Percentiles rank a stretch among this genome's conserved stretches.
These are phyloP conservation scores for Diadema setosum DNA, from an alignment of 35 echinoderm and acorn worm genomes.

Conservation along the genomic window DNA sequence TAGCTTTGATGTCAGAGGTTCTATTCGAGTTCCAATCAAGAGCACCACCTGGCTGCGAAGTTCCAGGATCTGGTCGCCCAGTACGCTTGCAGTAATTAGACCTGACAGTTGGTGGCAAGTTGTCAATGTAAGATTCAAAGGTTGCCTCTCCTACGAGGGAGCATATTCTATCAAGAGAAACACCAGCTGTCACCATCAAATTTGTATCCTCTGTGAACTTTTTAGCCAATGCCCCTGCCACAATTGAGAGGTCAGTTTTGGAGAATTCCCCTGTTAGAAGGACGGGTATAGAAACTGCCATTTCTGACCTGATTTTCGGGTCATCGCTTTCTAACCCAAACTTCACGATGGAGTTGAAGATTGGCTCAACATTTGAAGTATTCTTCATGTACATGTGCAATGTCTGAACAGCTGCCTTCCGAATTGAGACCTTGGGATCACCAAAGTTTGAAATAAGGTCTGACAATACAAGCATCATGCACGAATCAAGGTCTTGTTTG, in stretches of 20 bases:
- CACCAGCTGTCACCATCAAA: conserved; percentile 32
- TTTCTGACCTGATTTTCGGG: conserved; percentile 74
- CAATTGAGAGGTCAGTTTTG: conserved; percentile 64
- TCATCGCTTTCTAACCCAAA: conserved; percentile 81
- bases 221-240: conserved; percentile 62
- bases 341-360: conserved; percentile 76
- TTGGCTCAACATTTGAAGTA: conserved; percentile 66
- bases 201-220: conserved; percentile 63
- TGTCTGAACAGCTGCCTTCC: conserved; percentile 90
- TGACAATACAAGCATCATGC: conserved; percentile 74
- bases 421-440: conserved; percentile 54
- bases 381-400: conserved; percentile 91
- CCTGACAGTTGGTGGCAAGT: conserved; percentile 51
- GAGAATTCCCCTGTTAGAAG: conserved; percentile 84
- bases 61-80: conserved; percentile 22
- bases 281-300: conserved; percentile 68
- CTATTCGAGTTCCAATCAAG: conserved; percentile 43
- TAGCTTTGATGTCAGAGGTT: neutral
- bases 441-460: conserved; percentile 73
- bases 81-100: conserved; percentile 46
- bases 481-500: conserved; percentile 76
- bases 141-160: conserved; percentile 60
- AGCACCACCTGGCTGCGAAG: neutral
- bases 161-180: conserved; percentile 62
- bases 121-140: conserved; percentile 64